These are phyloP conservation scores for Drosophila neocordata DNA, from an alignment of 1,140 invertebrate genomes.

Conservation along the genomic window DNA sequence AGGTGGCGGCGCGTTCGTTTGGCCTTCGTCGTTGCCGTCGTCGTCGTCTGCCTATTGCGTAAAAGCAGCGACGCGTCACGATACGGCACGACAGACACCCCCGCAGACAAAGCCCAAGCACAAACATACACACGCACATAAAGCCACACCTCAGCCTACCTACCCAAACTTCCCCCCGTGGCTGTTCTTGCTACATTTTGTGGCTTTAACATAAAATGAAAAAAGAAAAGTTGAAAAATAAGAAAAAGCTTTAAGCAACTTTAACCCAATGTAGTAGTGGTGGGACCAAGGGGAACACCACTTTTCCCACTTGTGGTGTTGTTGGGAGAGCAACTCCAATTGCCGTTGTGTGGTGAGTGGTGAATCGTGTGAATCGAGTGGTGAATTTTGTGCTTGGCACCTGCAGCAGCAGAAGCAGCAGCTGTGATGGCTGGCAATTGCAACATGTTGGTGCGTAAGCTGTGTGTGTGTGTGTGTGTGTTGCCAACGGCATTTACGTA, in stretches of 20 bases:
- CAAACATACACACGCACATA: conserved; percentile 11
- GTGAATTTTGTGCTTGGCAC: conserved; percentile 1
- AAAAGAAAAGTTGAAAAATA: not conserved
- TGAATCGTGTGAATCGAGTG: not conserved
- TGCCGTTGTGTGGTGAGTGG: conserved; percentile 15
- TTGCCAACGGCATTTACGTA: conserved; percentile 20
- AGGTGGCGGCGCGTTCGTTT: conserved; percentile 42
- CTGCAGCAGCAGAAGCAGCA: conserved; percentile 9
- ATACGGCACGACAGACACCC: conserved; percentile 42
- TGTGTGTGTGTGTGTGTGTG: conserved; percentile 11
- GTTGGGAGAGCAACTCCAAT: not conserved
- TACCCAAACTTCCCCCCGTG: not conserved
- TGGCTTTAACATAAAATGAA: conserved; percentile 27
- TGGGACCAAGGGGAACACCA: no score
- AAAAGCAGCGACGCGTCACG: conserved; percentile 51
- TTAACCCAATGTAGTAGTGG: not conserved
- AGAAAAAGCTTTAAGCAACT: conserved; percentile 42
- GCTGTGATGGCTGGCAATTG: conserved; percentile 13
- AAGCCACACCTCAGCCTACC: conserved; percentile 1
- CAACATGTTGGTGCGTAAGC: not conserved
- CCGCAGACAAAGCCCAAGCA: conserved; percentile 57
- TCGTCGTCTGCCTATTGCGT: conserved; percentile 67
- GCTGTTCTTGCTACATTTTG: conserved; percentile 9
- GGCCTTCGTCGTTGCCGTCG: conserved; percentile 42
- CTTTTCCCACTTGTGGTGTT: not conserved